phyloP scores from a whole-genome alignment of 2,113 vertebrate species.

The Saccopteryx leptura region DNA sequence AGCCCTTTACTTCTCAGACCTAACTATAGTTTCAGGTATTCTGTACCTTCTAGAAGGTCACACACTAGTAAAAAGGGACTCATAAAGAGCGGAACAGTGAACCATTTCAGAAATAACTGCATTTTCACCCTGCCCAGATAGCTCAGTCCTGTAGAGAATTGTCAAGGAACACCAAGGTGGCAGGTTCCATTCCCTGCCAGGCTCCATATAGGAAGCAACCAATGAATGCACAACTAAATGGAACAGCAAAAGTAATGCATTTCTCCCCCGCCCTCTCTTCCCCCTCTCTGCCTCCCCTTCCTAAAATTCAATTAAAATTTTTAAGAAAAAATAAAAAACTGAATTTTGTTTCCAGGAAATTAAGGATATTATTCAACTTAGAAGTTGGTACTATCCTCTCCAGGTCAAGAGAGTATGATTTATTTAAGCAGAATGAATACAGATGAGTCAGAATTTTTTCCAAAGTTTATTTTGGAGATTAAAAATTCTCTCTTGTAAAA shows the following conservation, averaged over 20 bases:
- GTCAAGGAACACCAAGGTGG: no score
- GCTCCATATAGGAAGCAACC: no score
- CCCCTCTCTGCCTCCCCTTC: no score
- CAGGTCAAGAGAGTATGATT: slow-evolving; percentile 35
- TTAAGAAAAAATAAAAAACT: background rate
- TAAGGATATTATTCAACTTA: slow-evolving; percentile 34
- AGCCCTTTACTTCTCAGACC: background rate
- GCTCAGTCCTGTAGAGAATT: no score
- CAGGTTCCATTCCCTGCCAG: no score
- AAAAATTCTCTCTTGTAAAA: slow-evolving; percentile 18
- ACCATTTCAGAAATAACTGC: slow-evolving; percentile 50
- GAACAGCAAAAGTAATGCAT: no score
- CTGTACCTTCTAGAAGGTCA: slow-evolving; percentile 14
- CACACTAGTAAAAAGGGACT: background rate
- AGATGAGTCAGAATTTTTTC: slow-evolving; percentile 6
- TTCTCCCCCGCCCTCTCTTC: no score
- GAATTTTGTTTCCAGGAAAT: background rate
- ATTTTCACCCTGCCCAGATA: background rate
- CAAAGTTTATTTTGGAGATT: slow-evolving; percentile 46
- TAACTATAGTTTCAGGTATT: background rate
- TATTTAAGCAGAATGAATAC: slow-evolving; percentile 56
- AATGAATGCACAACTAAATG: no score
- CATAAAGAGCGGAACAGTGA: slow-evolving; percentile 14
- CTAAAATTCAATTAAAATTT: no score
- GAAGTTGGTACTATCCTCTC: slow-evolving; percentile 44